These are phyloP conservation scores for Temnothorax unifasciatus DNA, from an alignment of 2,888 invertebrate genomes.

Conservation along the genomic window DNA sequence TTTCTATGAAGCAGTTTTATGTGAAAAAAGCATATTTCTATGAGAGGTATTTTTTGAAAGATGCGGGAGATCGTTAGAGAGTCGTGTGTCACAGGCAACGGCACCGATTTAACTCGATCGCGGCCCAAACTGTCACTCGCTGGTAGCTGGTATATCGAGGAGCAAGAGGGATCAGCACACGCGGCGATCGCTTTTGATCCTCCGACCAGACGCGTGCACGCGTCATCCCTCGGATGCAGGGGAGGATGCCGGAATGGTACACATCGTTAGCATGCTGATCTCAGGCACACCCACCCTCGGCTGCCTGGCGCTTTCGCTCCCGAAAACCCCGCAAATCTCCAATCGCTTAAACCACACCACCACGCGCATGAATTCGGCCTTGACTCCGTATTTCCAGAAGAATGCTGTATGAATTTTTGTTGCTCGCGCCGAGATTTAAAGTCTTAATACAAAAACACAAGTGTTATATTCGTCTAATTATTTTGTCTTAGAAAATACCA, in stretches of 20 bases:
- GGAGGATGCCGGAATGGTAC: conserved; percentile 36
- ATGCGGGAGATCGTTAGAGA: too few species aligned
- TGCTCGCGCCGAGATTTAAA: background rate
- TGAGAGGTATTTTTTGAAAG: too few species aligned
- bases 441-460: background rate
- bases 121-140: too few species aligned
- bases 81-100: too few species aligned
- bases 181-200: too few species aligned
- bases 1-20: too few species aligned
- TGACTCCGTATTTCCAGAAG: conserved; percentile 11
- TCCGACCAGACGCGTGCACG: conserved; percentile 27
- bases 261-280: conserved; percentile 61
- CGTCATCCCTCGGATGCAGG: conserved; percentile 41
- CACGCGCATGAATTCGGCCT: background rate
- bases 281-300: conserved; percentile 40
- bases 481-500: background rate
- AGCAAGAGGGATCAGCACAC: too few species aligned
- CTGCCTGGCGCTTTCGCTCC: background rate
- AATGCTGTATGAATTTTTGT: background rate
- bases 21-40: too few species aligned
- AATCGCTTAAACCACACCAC: background rate
- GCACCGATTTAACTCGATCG: too few species aligned
- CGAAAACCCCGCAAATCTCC: conserved; percentile 42
- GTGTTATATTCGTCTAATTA: too few species aligned
- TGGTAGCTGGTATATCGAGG: too few species aligned